Conservation (phyloP, 2,113 vertebrate species). For the Plecotus auritus region DNA sequence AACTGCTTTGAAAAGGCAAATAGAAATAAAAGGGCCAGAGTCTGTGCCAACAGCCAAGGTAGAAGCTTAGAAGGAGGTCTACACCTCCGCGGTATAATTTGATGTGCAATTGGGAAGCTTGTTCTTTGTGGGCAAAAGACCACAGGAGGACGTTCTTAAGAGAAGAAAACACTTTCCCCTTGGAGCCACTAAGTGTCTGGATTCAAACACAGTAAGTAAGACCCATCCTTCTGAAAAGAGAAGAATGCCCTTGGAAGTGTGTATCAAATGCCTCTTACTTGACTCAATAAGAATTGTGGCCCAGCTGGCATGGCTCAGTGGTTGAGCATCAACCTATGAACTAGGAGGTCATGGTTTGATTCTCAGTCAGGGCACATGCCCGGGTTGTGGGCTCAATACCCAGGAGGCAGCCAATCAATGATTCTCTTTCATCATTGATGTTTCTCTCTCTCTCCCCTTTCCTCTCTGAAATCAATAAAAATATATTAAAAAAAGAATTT, state of each 20-base stretch:
- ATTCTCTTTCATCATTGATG: too few relatives aligned
- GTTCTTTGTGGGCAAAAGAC: constrained; percentile 32
- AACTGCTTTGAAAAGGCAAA: constrained; percentile 44
- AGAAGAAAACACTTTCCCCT: not conserved
- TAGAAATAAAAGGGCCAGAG: constrained; percentile 58
- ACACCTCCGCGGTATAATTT: constrained; percentile 24
- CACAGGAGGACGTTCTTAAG: not conserved
- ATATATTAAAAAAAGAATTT: not conserved
- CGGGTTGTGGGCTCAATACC: too few relatives aligned
- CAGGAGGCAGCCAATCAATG: too few relatives aligned
- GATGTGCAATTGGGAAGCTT: not conserved
- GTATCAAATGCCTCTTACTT: not conserved
- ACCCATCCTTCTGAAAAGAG: not conserved
- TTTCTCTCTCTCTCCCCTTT: too few relatives aligned
- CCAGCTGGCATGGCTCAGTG: too few relatives aligned
- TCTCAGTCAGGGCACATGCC: too few relatives aligned
- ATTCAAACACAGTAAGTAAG: not conserved
- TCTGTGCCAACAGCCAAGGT: constrained; percentile 47
- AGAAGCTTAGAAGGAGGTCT: constrained; percentile 2
- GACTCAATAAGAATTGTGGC: not conserved
- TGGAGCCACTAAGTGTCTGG: not conserved
- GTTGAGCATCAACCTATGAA: too few relatives aligned
- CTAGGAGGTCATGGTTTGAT: too few relatives aligned
- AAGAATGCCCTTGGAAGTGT: not conserved
- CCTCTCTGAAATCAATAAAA: too few relatives aligned